Percentiles rank a stretch among this genome's conserved stretches.
Evolutionary conservation across 1,140 invertebrate genomes (phyloP).

Genomic region (Drosophila repleta): DNA sequence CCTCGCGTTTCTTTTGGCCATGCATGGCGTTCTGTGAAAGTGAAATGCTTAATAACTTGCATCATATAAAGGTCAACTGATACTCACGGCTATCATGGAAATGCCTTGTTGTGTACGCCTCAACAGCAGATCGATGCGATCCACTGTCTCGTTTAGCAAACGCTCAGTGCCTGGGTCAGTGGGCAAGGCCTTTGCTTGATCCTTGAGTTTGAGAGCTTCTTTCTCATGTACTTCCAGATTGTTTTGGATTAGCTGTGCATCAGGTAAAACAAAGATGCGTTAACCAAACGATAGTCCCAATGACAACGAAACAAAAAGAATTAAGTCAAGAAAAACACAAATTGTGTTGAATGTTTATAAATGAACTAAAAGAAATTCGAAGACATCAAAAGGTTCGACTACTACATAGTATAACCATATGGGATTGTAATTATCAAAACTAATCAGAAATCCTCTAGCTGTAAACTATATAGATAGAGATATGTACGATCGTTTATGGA

Average conservation of each 20-base stretch:
- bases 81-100: slow-evolving; percentile 79
- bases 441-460: slow-evolving; percentile 29
- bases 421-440: slow-evolving; percentile 21
- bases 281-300: slow-evolving; percentile 15
- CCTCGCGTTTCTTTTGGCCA: slow-evolving; percentile 85
- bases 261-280: slow-evolving; percentile 13
- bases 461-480: not conserved
- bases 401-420: slow-evolving; percentile 29
- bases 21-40: slow-evolving; percentile 84
- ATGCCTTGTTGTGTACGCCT: slow-evolving; percentile 80
- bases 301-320: not conserved
- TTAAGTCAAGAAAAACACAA: slow-evolving; percentile 3
- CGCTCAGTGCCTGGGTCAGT: slow-evolving; percentile 75
- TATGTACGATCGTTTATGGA: slow-evolving; percentile 75
- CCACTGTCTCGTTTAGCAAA: slow-evolving; percentile 71
- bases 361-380: slow-evolving; percentile 15
- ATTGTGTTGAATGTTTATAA: slow-evolving; percentile 1
- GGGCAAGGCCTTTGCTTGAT: slow-evolving; percentile 63
- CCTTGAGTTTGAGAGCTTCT: slow-evolving; percentile 66
- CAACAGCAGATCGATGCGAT: slow-evolving; percentile 76
- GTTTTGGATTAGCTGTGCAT: slow-evolving; percentile 76
- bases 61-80: not conserved
- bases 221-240: slow-evolving; percentile 79
- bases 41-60: not conserved
- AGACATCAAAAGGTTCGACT: slow-evolving; percentile 44